These are phyloP conservation scores for Hyles vespertilio DNA, from an alignment of 1,140 invertebrate genomes.

Conservation along the genomic window DNA sequence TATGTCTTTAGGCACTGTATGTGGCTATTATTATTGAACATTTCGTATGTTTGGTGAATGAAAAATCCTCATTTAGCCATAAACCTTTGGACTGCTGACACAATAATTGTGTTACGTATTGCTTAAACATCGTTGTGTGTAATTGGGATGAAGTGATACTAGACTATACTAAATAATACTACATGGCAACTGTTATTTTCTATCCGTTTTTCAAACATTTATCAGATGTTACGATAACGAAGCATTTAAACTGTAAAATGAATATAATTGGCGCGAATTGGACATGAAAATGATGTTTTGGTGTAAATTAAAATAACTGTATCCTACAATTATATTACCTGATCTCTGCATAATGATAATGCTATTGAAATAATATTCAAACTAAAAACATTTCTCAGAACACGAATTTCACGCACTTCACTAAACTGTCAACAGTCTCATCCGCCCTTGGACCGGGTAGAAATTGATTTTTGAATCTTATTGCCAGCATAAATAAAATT, in stretches of 20 bases:
- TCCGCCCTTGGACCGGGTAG: slow-evolving; percentile 65
- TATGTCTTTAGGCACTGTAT: too few species aligned
- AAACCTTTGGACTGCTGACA: too few species aligned
- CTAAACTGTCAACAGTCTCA: slow-evolving; percentile 68
- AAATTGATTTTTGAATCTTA: slow-evolving; percentile 73
- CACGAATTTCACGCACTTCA: slow-evolving; percentile 52
- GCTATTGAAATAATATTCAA: slow-evolving; percentile 44
- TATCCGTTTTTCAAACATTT: slow-evolving; percentile 4
- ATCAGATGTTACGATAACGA: not conserved
- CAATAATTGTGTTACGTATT: too few species aligned
- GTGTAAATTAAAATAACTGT: not conserved
- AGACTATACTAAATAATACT: too few species aligned
- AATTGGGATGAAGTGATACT: too few species aligned
- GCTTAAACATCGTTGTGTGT: too few species aligned
- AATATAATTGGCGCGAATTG: slow-evolving; percentile 48
- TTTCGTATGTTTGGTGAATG: too few species aligned
- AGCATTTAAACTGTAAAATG: slow-evolving; percentile 2
- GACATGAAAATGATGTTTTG: not conserved
- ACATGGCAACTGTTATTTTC: too few species aligned
- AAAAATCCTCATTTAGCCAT: too few species aligned
- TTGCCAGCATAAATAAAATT: slow-evolving; percentile 38
- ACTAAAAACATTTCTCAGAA: slow-evolving; percentile 61
- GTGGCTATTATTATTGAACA: too few species aligned
- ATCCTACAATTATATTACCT: slow-evolving; percentile 45
- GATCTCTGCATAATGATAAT: slow-evolving; percentile 72